phyloP scores from a whole-genome alignment of 2,888 invertebrate genomes.

The Psococerastis gibbosa region DNA sequence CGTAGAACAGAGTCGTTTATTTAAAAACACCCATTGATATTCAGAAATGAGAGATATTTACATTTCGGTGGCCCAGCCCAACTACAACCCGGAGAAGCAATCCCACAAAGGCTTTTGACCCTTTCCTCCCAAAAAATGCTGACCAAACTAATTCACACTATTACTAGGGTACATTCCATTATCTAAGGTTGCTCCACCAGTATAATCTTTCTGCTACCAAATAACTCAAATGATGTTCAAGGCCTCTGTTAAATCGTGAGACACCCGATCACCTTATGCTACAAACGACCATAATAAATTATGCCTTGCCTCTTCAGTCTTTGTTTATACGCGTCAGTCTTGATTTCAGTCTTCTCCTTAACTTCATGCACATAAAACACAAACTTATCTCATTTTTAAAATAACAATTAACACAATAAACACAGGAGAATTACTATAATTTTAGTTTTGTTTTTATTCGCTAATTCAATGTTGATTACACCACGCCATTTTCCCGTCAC shows the following conservation, averaged over 20 bases:
- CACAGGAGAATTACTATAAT: neutral
- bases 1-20: no score
- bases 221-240: no score
- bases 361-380: neutral
- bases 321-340: slow-evolving; percentile 6
- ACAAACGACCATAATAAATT: slow-evolving; percentile 7
- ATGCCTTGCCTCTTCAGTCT: slow-evolving; percentile 10
- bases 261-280: neutral
- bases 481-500: neutral
- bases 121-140: neutral
- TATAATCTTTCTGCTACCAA: neutral
- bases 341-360: slow-evolving; percentile 3
- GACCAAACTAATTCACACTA: no score
- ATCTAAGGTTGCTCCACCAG: neutral
- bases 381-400: neutral
- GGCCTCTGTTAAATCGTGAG: no score
- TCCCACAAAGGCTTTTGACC: neutral
- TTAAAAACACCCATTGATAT: no score
- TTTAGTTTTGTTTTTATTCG: neutral
- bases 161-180: neutral
- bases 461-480: neutral
- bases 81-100: neutral
- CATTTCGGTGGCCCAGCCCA: slow-evolving; percentile 6
- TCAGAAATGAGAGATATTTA: no score
- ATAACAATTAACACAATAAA: neutral